A percentile compares a stretch with the other conserved stretches of the same genome.
Conservation (phyloP, 2,113 vertebrate genomes). For the Phrynocephalus versicolor region DNA sequence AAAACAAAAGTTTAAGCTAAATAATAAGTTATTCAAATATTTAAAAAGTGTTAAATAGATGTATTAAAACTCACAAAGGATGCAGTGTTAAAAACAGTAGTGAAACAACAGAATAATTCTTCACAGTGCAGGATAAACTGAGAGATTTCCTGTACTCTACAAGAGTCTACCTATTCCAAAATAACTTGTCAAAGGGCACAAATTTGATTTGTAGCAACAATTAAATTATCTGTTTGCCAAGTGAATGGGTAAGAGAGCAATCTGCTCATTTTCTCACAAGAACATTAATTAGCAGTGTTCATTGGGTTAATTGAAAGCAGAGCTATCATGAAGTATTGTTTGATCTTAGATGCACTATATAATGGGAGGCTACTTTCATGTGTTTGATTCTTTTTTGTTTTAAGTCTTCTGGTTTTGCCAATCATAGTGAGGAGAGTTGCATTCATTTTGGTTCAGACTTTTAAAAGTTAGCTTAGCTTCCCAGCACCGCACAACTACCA, state of each 20-base stretch:
- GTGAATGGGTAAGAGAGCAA: not conserved
- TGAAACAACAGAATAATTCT: too few relatives aligned
- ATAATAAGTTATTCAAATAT: too few relatives aligned
- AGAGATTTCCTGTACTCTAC: not conserved
- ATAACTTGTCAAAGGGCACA: constrained; percentile 1
- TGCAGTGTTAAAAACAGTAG: too few relatives aligned
- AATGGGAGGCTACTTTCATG: not conserved
- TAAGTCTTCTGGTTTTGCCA: not conserved
- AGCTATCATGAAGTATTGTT: not conserved
- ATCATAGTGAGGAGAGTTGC: not conserved
- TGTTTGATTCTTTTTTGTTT: not conserved
- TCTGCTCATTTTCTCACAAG: not conserved
- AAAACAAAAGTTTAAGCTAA: too few relatives aligned
- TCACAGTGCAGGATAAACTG: not conserved
- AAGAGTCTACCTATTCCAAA: constrained; percentile 1
- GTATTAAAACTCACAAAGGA: too few relatives aligned
- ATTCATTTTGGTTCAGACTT: not conserved
- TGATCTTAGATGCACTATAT: not conserved
- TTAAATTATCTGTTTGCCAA: constrained; percentile 9
- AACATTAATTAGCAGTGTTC: constrained; percentile 1
- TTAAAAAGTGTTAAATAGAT: too few relatives aligned
- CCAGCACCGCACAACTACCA: not conserved
- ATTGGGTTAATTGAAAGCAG: constrained; percentile 1
- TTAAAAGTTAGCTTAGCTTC: not conserved
- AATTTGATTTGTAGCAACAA: not conserved